Percentiles rank a stretch among this genome's conserved stretches.
phyloP scores from a whole-genome alignment of 1,140 invertebrate species.

The Tetramorium alpestre region DNA sequence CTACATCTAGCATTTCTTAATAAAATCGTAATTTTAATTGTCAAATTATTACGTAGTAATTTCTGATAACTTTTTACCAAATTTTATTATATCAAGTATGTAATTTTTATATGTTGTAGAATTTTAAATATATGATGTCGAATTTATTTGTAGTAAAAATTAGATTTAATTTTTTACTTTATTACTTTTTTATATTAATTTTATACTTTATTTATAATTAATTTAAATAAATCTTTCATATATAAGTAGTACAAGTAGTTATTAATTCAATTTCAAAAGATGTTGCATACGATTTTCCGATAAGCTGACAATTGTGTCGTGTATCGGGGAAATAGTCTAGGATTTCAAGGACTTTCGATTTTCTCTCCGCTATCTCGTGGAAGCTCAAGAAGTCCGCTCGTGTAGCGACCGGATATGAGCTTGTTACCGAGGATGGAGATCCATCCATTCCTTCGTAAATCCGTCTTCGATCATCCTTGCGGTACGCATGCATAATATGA shows the following conservation, averaged over 20 bases:
- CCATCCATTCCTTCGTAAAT: conserved; percentile 38
- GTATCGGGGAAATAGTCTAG: not conserved
- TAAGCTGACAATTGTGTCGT: not conserved
- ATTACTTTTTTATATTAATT: not conserved
- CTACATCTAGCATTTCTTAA: not conserved
- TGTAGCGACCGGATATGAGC: conserved; percentile 53
- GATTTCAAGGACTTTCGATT: conserved; percentile 27
- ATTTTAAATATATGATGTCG: not conserved
- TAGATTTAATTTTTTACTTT: too few relatives aligned
- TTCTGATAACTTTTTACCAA: not conserved
- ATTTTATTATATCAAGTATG: not conserved
- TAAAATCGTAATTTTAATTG: not conserved
- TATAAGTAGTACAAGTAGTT: not conserved
- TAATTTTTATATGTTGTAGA: not conserved
- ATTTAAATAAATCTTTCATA: not conserved
- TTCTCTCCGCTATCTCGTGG: conserved; percentile 2
- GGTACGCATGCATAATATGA: conserved; percentile 54
- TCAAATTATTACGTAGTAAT: not conserved
- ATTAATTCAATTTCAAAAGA: not conserved
- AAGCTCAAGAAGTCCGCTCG: conserved; percentile 20
- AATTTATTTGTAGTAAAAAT: not conserved
- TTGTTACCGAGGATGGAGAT: conserved; percentile 38
- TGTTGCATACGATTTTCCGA: not conserved
- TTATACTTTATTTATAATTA: not conserved
- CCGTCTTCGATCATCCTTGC: conserved; percentile 40